Conservation (phyloP, 2,888 invertebrate genomes). For the Ormyrus rosae region DNA sequence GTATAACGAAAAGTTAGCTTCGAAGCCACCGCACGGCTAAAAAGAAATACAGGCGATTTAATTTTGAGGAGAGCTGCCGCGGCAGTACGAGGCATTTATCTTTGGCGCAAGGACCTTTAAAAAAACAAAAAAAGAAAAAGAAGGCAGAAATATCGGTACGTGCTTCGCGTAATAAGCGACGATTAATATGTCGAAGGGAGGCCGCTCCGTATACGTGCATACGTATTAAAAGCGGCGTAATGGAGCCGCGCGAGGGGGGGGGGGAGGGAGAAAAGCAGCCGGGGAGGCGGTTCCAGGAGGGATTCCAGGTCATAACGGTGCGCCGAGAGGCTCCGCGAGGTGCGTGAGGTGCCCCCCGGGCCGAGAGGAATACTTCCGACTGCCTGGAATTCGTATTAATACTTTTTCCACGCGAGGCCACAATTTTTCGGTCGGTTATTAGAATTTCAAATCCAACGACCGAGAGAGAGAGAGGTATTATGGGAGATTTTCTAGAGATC, state of each 20-base stretch:
- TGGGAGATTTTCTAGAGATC: constrained; percentile 26
- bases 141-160: constrained; percentile 2
- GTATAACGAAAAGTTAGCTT: too few relatives aligned
- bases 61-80: too few relatives aligned
- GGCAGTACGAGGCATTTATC: too few relatives aligned
- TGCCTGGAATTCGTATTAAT: constrained; percentile 53
- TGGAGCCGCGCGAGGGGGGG: background rate
- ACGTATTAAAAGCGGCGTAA: background rate
- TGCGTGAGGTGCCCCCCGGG: background rate
- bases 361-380: constrained; percentile 10
- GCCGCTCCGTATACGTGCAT: constrained; percentile 32
- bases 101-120: background rate
- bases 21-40: too few relatives aligned
- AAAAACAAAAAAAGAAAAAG: background rate
- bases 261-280: background rate
- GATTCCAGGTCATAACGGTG: constrained; percentile 66
- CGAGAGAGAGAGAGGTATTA: background rate
- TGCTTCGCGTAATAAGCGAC: constrained; percentile 57
- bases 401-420: constrained; percentile 30
- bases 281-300: constrained; percentile 37
- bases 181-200: constrained; percentile 59
- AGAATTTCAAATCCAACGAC: constrained; percentile 46
- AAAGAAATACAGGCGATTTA: too few relatives aligned
- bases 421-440: constrained; percentile 33
- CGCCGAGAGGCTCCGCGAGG: background rate